These are phyloP conservation scores for Frankliniella fusca DNA, from an alignment of 2,888 invertebrate species.

Conservation along the genomic window DNA sequence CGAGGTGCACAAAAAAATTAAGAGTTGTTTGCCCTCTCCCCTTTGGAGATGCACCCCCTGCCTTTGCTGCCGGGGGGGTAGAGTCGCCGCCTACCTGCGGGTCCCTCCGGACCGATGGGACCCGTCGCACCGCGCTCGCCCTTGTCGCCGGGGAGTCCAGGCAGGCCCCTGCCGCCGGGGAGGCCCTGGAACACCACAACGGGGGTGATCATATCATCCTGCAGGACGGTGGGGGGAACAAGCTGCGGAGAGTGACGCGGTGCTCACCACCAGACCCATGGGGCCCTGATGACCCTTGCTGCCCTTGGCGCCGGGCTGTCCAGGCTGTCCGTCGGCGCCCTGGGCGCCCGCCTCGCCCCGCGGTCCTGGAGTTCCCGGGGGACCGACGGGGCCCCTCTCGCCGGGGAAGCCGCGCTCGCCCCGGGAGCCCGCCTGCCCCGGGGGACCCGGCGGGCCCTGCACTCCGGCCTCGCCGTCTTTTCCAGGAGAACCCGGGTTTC, in stretches of 20 bases:
- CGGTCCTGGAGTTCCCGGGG: conserved; percentile 60
- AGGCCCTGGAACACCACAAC: conserved; percentile 41
- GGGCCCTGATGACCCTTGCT: conserved; percentile 44
- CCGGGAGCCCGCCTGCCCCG: conserved; percentile 56
- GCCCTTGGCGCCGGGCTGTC: not conserved
- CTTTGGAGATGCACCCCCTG: too few relatives aligned
- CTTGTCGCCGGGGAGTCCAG: conserved; percentile 45
- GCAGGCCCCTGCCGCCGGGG: conserved; percentile 43
- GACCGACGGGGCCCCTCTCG: conserved; percentile 66
- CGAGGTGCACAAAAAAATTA: too few relatives aligned
- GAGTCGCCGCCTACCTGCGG: conserved; percentile 54
- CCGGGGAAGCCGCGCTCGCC: conserved; percentile 70
- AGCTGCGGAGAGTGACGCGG: not conserved
- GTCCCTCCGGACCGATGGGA: conserved; percentile 70
- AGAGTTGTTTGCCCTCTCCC: too few relatives aligned
- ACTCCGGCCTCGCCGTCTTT: conserved; percentile 74
- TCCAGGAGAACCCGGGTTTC: conserved; percentile 68
- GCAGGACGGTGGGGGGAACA: not conserved
- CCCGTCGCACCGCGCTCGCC: conserved; percentile 51
- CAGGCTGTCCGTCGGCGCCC: conserved; percentile 51
- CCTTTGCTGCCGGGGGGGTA: too few relatives aligned
- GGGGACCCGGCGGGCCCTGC: conserved; percentile 60
- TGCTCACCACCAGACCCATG: conserved; percentile 47
- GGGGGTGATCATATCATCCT: not conserved
- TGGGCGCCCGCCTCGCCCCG: conserved; percentile 63